These are phyloP conservation scores for Leptopilina syphax DNA, from an alignment of 2,888 invertebrate genomes.

Conservation along the genomic window DNA sequence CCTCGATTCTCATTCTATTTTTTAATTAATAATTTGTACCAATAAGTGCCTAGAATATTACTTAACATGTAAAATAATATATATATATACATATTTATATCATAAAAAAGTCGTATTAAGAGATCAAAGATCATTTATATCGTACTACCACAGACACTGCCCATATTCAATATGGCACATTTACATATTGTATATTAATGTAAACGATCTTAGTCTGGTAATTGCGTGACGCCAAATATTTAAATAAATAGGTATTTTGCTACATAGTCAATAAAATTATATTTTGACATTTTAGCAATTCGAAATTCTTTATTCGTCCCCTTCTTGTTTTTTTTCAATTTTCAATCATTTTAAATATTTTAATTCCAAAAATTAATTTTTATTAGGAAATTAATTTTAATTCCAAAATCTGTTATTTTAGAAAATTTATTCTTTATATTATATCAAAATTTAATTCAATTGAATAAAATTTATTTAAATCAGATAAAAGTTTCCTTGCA, in stretches of 20 bases:
- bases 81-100: constrained; percentile 61
- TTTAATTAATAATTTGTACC: constrained; percentile 59
- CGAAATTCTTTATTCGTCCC: constrained; percentile 35
- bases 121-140: constrained; percentile 64
- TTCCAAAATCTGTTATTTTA: too few relatives aligned
- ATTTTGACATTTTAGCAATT: constrained; percentile 62
- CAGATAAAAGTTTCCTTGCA: too few relatives aligned
- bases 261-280: constrained; percentile 75
- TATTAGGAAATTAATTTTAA: too few relatives aligned
- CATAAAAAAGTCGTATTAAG: constrained; percentile 63
- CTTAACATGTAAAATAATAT: constrained; percentile 72
- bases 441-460: too few relatives aligned
- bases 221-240: constrained; percentile 75
- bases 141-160: constrained; percentile 71
- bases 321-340: neutral
- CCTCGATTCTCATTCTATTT: constrained; percentile 30
- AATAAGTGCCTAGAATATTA: constrained; percentile 67
- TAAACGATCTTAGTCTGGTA: constrained; percentile 70
- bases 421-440: too few relatives aligned
- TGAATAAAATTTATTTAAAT: too few relatives aligned
- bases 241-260: constrained; percentile 75
- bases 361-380: too few relatives aligned
- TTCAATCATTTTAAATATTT: neutral
- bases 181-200: constrained; percentile 75
- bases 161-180: constrained; percentile 71